These are phyloP conservation scores for Gobiocypris rarus DNA, from an alignment of 2,113 vertebrate species.

Conservation along the genomic window DNA sequence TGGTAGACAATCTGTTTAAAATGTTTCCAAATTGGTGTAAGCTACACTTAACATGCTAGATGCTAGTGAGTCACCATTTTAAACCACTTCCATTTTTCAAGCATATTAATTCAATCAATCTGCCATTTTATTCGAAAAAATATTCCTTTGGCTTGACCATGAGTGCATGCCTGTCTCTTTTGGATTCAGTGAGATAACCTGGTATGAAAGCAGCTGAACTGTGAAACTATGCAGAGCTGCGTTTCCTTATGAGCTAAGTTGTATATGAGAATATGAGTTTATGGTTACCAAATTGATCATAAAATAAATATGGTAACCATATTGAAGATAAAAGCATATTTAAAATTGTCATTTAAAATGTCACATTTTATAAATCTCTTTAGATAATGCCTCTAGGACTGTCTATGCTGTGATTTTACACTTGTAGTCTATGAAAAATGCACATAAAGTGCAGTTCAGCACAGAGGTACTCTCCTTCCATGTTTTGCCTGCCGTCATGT, in stretches of 20 bases:
- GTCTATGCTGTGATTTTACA: not conserved
- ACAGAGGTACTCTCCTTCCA: not conserved
- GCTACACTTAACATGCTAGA: too few relatives aligned
- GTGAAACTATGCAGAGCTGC: too few relatives aligned
- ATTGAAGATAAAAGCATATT: not conserved
- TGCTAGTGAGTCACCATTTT: too few relatives aligned
- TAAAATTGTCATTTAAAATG: conserved; percentile 7
- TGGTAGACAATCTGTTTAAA: too few relatives aligned
- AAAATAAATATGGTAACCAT: not conserved
- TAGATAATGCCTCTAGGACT: not conserved
- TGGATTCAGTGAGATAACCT: too few relatives aligned
- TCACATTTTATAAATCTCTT: not conserved
- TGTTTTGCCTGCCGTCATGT: not conserved
- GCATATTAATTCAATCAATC: not conserved
- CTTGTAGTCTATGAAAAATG: conserved; percentile 12
- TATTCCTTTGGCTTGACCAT: not conserved
- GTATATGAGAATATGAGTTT: not conserved
- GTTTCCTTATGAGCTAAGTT: not conserved
- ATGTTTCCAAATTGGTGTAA: too few relatives aligned
- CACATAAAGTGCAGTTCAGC: not conserved
- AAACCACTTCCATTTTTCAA: not conserved
- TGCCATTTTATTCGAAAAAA: not conserved
- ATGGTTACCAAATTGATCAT: not conserved
- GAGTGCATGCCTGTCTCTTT: too few relatives aligned
- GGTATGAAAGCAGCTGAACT: too few relatives aligned